Percentiles rank a stretch among this genome's conserved stretches.
Evolutionary conservation across 2,888 invertebrate species (phyloP).

Genomic region (Platynereis dumerilii): DNA sequence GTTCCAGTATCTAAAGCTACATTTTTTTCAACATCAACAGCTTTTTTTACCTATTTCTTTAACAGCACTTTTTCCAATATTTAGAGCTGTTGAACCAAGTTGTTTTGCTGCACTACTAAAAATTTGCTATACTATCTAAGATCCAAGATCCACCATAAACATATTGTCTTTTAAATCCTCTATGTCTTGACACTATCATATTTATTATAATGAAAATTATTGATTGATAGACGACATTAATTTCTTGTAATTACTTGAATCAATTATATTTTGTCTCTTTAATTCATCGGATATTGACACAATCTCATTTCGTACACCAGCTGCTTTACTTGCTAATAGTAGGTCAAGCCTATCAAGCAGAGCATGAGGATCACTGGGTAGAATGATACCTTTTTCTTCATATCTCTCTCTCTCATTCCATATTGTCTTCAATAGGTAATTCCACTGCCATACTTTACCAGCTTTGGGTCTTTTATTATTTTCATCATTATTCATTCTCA

Average conservation of each 20-base stretch:
- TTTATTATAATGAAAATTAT: too few relatives aligned
- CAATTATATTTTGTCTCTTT: constrained; percentile 2
- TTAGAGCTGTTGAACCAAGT: constrained; percentile 18
- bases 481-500: too few relatives aligned
- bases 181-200: constrained; percentile 28
- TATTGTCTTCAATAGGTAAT: too few relatives aligned
- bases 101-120: constrained; percentile 23
- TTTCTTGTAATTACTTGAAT: constrained; percentile 27
- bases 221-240: too few relatives aligned
- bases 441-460: constrained; percentile 1
- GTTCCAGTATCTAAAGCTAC: constrained; percentile 23
- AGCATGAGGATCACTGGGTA: constrained; percentile 1
- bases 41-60: constrained; percentile 27
- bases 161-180: constrained; percentile 29
- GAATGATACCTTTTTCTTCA: too few relatives aligned
- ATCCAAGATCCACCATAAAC: constrained; percentile 27
- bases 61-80: constrained; percentile 21
- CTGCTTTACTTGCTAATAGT: constrained; percentile 13
- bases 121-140: constrained; percentile 24
- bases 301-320: constrained; percentile 4
- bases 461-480: constrained; percentile 14
- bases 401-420: too few relatives aligned
- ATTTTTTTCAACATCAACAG: constrained; percentile 20
- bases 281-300: constrained; percentile 9
- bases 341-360: constrained; percentile 17